A percentile compares a stretch with the other conserved stretches of the same genome.
Evolutionary conservation across 2,888 invertebrate species (phyloP).

Genomic region (Carcina quercana): DNA sequence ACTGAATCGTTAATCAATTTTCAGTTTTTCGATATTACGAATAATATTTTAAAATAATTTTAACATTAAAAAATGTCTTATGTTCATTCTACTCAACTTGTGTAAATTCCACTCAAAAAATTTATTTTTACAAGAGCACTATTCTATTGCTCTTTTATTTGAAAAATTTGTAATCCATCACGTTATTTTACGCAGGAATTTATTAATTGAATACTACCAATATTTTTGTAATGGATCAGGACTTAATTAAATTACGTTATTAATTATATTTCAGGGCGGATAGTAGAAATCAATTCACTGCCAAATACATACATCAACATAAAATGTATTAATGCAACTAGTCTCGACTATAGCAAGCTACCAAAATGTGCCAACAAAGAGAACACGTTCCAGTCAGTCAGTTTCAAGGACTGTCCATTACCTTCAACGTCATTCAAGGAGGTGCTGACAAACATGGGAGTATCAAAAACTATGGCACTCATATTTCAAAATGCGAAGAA

Average conservation of each 20-base stretch:
- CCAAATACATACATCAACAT: conserved; percentile 59
- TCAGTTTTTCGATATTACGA: no score
- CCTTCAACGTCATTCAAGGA: conserved; percentile 66
- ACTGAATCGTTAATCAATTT: no score
- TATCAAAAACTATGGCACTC: conserved; percentile 65
- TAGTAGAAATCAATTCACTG: conserved; percentile 54
- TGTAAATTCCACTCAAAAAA: no score
- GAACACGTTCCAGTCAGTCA: conserved; percentile 58
- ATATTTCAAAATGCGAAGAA: conserved; percentile 72
- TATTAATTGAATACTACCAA: no score
- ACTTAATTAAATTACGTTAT: conserved; percentile 1
- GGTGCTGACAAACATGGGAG: conserved; percentile 58
- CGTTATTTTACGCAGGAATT: no score
- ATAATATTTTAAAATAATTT: no score
- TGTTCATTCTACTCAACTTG: no score
- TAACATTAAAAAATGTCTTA: no score
- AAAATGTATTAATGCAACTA: conserved; percentile 55
- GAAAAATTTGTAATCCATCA: no score
- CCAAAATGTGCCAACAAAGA: conserved; percentile 60
- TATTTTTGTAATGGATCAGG: no score
- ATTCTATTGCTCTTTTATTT: no score
- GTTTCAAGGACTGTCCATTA: conserved; percentile 70
- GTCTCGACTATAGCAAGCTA: conserved; percentile 55
- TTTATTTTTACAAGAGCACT: no score
- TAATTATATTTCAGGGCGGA: conserved; percentile 48